Evolutionary conservation across 2,888 invertebrate species (phyloP).

Genomic region (Habroteleia sp.): DNA sequence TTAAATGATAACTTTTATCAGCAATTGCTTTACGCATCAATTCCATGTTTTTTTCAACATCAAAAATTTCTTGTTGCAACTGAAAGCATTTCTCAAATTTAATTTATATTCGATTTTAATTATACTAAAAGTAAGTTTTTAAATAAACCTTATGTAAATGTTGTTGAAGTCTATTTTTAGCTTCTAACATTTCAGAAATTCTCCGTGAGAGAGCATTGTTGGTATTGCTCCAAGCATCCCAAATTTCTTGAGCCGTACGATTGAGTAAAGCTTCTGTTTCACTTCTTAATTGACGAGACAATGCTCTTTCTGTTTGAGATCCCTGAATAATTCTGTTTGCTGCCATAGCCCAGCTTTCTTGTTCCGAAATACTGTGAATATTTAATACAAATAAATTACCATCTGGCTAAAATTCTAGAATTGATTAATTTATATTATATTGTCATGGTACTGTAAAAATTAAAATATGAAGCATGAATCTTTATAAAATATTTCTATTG

Average conservation of each 20-base stretch:
- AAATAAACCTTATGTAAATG: conserved; percentile 86
- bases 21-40: conserved; percentile 93
- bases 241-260: conserved; percentile 90
- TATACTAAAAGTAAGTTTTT: neutral
- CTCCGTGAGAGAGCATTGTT: conserved; percentile 90
- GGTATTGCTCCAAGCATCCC: conserved; percentile 93
- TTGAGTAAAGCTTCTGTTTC: conserved; percentile 91
- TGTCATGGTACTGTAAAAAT: no score
- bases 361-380: conserved; percentile 87
- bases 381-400: no score
- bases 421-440: no score
- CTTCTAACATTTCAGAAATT: conserved; percentile 89
- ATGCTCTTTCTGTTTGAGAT: conserved; percentile 91
- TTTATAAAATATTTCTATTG: no score
- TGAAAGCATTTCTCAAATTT: no score
- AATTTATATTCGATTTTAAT: no score
- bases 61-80: conserved; percentile 96
- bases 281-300: conserved; percentile 88
- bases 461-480: no score
- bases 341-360: conserved; percentile 91
- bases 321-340: conserved; percentile 88
- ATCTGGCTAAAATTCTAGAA: no score
- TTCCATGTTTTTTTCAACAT: conserved; percentile 95
- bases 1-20: conserved; percentile 92
- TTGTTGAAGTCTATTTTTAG: conserved; percentile 91